Evolutionary conservation across 1,140 invertebrate genomes (phyloP).

Genomic region (Neuroterus valhalla): DNA sequence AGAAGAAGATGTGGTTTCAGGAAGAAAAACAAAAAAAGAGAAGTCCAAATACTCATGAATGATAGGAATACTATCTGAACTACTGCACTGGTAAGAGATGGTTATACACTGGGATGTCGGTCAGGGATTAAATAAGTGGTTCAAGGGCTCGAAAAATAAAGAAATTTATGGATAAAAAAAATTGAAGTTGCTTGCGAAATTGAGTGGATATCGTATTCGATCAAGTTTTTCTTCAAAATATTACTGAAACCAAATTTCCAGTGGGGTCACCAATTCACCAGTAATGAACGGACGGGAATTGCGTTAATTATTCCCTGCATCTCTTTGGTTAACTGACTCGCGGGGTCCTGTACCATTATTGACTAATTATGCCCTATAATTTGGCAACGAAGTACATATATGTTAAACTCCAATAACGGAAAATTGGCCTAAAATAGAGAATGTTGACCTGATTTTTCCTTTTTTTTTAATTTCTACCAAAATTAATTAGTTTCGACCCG

Average conservation of each 20-base stretch:
- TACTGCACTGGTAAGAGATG: too few species aligned
- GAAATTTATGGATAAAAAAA: background rate
- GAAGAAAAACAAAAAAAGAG: too few species aligned
- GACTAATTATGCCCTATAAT: constrained; percentile 22
- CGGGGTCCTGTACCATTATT: background rate
- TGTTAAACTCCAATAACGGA: constrained; percentile 3
- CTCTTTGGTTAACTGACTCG: constrained; percentile 19
- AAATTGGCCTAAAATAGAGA: background rate
- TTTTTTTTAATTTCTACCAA: too few species aligned
- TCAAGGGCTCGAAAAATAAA: too few species aligned
- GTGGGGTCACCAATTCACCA: background rate
- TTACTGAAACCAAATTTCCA: background rate
- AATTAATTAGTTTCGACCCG: too few species aligned
- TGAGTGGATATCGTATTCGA: background rate
- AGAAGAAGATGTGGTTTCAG: too few species aligned
- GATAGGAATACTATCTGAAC: too few species aligned
- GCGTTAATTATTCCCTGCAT: constrained; percentile 18
- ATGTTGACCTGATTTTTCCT: too few species aligned
- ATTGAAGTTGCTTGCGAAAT: background rate
- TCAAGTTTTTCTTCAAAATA: background rate
- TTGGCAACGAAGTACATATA: constrained; percentile 8
- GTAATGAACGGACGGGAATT: constrained; percentile 19
- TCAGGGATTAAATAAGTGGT: too few species aligned
- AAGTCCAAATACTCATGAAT: too few species aligned
- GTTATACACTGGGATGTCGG: too few species aligned